A percentile compares a stretch with the other conserved stretches of the same genome.
Evolutionary conservation across 2,888 invertebrate genomes (phyloP).

Genomic region (Hypselothyrea guttata): DNA sequence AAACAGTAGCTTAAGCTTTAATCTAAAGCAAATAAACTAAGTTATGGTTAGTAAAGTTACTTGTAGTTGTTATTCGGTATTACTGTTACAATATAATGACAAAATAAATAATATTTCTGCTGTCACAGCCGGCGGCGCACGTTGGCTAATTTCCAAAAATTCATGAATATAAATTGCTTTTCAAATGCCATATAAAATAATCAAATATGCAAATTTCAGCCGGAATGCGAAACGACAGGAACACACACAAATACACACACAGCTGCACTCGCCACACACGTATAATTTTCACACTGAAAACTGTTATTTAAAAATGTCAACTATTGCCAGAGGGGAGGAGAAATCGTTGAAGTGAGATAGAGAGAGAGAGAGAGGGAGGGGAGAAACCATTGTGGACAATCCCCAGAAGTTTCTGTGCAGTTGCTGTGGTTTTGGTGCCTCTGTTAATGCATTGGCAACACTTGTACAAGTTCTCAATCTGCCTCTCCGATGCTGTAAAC

Average conservation of each 20-base stretch:
- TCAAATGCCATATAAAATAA: conserved; percentile 68
- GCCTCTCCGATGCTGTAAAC: conserved; percentile 28
- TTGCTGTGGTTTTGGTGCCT: conserved; percentile 20
- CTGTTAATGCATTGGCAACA: conserved; percentile 18
- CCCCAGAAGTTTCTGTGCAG: not conserved
- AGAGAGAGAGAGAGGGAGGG: too few species aligned
- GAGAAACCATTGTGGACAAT: too few species aligned
- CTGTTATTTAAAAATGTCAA: conserved; percentile 51
- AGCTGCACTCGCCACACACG: conserved; percentile 6
- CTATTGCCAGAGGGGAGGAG: conserved; percentile 28
- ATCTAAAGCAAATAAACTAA: too few species aligned
- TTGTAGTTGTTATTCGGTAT: too few species aligned
- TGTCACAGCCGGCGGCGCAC: conserved; percentile 1
- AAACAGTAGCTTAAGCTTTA: too few species aligned
- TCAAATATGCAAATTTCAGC: conserved; percentile 68
- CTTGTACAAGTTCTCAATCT: conserved; percentile 10
- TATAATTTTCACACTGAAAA: conserved; percentile 41
- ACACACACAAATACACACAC: conserved; percentile 9
- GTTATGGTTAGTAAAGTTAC: too few species aligned
- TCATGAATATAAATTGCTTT: conserved; percentile 74
- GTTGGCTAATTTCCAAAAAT: conserved; percentile 59
- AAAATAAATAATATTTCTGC: not conserved
- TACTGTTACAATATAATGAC: conserved; percentile 6
- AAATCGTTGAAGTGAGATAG: too few species aligned
- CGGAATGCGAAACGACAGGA: conserved; percentile 12